Evolutionary conservation across 30 jellyfish, hydroid and myxozoan species (phyloP).

Genomic region (Chrysaora quinquecirrha): DNA sequence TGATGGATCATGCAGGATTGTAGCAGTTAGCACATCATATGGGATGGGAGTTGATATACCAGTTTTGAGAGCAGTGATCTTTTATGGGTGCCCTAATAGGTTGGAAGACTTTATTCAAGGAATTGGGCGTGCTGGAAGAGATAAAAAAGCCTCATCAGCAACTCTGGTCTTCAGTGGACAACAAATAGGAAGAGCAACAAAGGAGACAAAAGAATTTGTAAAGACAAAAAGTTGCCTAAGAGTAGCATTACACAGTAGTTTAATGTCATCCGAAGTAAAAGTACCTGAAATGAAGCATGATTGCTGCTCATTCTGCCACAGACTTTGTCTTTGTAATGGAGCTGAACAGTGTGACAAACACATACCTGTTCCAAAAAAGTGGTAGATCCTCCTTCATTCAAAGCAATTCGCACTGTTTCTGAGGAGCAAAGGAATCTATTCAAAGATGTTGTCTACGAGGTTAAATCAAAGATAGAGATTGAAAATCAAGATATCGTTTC

Average conservation of each 20-base stretch:
- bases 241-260: constrained; percentile 4
- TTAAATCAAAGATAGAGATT: neutral
- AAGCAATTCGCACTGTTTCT: constrained; percentile 9
- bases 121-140: constrained; percentile 33
- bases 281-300: constrained; percentile 24
- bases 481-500: neutral
- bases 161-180: constrained; percentile 15
- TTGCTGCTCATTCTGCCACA: constrained; percentile 24
- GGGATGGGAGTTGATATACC: constrained; percentile 33
- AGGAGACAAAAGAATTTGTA: constrained; percentile 21
- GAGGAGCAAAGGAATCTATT: constrained; percentile 12
- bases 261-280: neutral
- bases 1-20: constrained; percentile 37
- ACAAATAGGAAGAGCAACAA: constrained; percentile 11
- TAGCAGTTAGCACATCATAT: constrained; percentile 19
- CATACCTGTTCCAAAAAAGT: neutral
- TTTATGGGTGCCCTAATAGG: constrained; percentile 22
- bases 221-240: constrained; percentile 15
- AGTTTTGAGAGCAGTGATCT: constrained; percentile 12
- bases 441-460: neutral
- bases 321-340: constrained; percentile 3
- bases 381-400: neutral
- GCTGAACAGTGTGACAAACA: neutral
- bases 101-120: constrained; percentile 15
- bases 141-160: constrained; percentile 11